A percentile compares a stretch with the other conserved stretches of the same genome.
These are phyloP conservation scores for Chrysodeixis includens DNA, from an alignment of 2,888 invertebrate species.

Conservation along the genomic window DNA sequence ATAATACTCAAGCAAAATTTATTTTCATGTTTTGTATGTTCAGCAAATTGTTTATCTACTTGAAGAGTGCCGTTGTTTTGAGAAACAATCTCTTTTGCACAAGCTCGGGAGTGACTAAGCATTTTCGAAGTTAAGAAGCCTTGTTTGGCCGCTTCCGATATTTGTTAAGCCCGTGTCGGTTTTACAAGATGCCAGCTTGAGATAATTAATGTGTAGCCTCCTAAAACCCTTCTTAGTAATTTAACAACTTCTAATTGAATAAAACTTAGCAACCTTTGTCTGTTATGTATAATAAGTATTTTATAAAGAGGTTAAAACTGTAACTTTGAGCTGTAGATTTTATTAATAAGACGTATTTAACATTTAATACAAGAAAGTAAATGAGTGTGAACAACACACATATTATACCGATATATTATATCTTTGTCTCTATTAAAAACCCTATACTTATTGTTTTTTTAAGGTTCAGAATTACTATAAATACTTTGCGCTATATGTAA, in stretches of 20 bases:
- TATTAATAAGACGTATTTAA: no score
- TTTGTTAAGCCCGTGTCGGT: conserved; percentile 84
- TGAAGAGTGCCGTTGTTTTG: conserved; percentile 64
- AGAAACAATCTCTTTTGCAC: conserved; percentile 79
- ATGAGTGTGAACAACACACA: no score
- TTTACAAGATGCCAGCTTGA: conserved; percentile 78
- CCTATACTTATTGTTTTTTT: no score
- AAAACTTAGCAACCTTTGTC: conserved; percentile 59
- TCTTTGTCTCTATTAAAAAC: no score
- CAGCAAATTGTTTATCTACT: conserved; percentile 52
- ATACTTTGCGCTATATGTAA: no score
- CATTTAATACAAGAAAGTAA: no score
- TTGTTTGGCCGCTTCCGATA: conserved; percentile 82
- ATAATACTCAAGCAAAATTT: background rate
- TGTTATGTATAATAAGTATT: conserved; percentile 14
- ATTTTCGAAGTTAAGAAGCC: conserved; percentile 80
- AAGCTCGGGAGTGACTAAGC: conserved; percentile 76
- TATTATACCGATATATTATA: no score
- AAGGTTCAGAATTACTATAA: no score
- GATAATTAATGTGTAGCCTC: conserved; percentile 84
- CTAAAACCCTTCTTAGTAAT: conserved; percentile 67
- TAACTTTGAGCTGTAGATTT: background rate
- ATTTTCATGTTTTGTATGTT: conserved; percentile 34
- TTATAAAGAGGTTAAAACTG: background rate
- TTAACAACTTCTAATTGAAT: conserved; percentile 78